Evolutionary conservation across 2,797 vertebrate species (phyloP).

Genomic region (Gallinago nigripennis): DNA sequence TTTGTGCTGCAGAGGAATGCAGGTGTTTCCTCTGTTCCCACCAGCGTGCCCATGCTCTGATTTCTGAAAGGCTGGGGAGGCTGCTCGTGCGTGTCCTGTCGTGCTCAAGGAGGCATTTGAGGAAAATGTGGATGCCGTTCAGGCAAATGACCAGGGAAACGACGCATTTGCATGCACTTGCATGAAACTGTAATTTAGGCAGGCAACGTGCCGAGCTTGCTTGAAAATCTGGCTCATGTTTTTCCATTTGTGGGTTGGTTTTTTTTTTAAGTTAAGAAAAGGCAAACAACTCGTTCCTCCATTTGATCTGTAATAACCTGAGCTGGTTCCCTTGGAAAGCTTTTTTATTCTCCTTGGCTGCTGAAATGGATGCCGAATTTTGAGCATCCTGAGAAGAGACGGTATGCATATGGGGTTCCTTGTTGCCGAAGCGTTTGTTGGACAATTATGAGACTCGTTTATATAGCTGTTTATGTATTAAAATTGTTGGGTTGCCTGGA

Average conservation of each 20-base stretch:
- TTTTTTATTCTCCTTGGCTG: slow-evolving; percentile 52
- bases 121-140: slow-evolving; percentile 56
- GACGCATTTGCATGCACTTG: slow-evolving; percentile 24
- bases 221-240: slow-evolving; percentile 46
- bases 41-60: neutral
- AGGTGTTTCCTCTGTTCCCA: slow-evolving; percentile 60
- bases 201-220: neutral
- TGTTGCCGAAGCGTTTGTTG: slow-evolving; percentile 43
- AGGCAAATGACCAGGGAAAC: slow-evolving; percentile 42
- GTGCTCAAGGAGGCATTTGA: slow-evolving; percentile 51
- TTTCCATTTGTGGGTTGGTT: neutral
- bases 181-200: slow-evolving; percentile 39
- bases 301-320: slow-evolving; percentile 52
- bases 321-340: slow-evolving; percentile 39
- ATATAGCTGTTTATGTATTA: slow-evolving; percentile 49
- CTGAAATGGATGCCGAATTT: slow-evolving; percentile 6
- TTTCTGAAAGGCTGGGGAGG: slow-evolving; percentile 17
- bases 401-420: slow-evolving; percentile 23
- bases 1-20: slow-evolving; percentile 43
- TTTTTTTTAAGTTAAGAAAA: slow-evolving; percentile 26
- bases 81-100: slow-evolving; percentile 1
- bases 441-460: slow-evolving; percentile 39
- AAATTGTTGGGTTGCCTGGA: slow-evolving; percentile 59
- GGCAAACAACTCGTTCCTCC: slow-evolving; percentile 33
- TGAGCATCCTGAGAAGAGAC: slow-evolving; percentile 18